Percentiles rank a stretch among this genome's conserved stretches.
Conservation (phyloP, 2,113 vertebrate genomes). For the Pandion haliaetus region DNA sequence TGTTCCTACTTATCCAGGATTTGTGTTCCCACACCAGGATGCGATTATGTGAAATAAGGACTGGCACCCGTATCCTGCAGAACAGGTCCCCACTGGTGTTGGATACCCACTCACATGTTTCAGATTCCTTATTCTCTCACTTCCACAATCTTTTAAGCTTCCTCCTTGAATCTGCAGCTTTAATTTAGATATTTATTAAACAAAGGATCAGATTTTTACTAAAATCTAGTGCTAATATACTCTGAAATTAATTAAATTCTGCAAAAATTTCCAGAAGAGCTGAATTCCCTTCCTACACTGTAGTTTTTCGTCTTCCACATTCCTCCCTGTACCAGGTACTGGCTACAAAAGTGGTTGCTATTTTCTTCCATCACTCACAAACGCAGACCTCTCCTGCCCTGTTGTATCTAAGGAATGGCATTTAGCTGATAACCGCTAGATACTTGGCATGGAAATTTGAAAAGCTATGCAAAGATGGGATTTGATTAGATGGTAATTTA, state of each 20-base stretch:
- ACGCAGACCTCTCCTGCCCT: not conserved
- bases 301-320: not conserved
- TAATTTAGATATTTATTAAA: not conserved
- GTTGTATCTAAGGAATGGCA: not conserved
- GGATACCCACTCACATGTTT: not conserved
- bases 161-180: not conserved
- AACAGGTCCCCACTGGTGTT: not conserved
- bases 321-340: not conserved
- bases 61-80: accelerated
- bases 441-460: not conserved
- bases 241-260: not conserved
- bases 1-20: not conserved
- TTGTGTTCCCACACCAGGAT: not conserved
- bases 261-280: not conserved
- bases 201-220: not conserved
- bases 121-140: not conserved
- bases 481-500: conserved; percentile 22
- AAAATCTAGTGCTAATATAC: not conserved
- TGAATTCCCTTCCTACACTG: not conserved
- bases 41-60: accelerated
- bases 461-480: not conserved
- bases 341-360: not conserved
- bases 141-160: not conserved
- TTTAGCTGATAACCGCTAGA: not conserved
- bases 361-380: not conserved